Evolutionary conservation across 2,888 invertebrate species (phyloP), one percentile per base, ranked within the genome.

Genomic region (Philopedon plagiatum): DNA sequence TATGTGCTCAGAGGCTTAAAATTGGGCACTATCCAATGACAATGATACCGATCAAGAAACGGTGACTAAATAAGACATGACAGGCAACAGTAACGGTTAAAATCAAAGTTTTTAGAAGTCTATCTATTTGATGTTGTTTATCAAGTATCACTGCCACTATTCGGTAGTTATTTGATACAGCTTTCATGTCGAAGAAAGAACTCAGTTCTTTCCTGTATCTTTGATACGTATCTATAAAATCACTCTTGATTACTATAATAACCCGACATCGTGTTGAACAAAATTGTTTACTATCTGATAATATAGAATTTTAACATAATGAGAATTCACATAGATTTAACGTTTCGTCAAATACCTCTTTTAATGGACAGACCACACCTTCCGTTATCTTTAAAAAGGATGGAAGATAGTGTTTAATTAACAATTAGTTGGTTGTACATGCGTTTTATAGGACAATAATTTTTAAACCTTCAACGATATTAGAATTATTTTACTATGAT

Each of bases 251-350:
- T 61, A 46, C 37, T 46, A 61, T 61, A 41, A 13, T 60, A 26
- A 32, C n/a, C 2, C 44, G 23, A 58, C 37, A 58, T n/a, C 23
- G 34, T 39, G 39, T 15, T 39, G 21, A 58, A 58, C 39, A 58
- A 58, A 58, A 58, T 58, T 21, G 23, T 58, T 58, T 58, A 39
- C 8, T 51, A 13, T 51, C 29, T 51, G 21, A 51, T 46, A 19
- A n/a, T 46, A 46, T n/a, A n/a, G 23, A 23, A n/a, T 23, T 46
- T 46, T 46, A 46, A 23, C 8, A 5, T 44, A 44, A 44, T 23
- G 46, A 46, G 46, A 21, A 46, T 0, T 23, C 11, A 23, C 8
- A 11, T 34, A 34, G 23, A 15, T 34, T 34, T 34, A 34, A 34
- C 11, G 44, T 44, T 21, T 8, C 18, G 1, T 1, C 15, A 44